Conservation (phyloP, 1,140 invertebrate genomes). For the Magallana angulata region DNA sequence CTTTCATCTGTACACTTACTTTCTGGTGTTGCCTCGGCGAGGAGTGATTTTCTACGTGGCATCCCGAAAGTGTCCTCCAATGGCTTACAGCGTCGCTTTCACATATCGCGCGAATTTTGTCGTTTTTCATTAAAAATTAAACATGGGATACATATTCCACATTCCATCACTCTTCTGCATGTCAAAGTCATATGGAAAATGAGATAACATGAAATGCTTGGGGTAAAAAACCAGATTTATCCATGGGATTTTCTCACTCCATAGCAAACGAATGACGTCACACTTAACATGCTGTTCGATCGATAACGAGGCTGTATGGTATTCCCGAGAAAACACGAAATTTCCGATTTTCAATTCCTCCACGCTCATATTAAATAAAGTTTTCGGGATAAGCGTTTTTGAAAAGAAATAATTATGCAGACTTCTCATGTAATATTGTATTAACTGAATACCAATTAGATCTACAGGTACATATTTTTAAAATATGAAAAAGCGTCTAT, state of each 20-base stretch:
- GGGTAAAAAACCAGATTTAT: not conserved
- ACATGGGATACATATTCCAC: not conserved
- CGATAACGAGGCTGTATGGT: slow-evolving; percentile 26
- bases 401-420: too few relatives aligned
- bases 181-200: not conserved
- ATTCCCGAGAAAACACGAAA: slow-evolving; percentile 11
- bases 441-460: too few relatives aligned
- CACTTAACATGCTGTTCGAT: not conserved
- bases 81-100: not conserved
- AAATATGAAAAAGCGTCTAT: too few relatives aligned
- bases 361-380: too few relatives aligned
- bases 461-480: too few relatives aligned
- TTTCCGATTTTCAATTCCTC: too few relatives aligned
- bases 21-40: not conserved
- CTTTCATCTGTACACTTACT: not conserved
- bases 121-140: not conserved
- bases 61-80: slow-evolving; percentile 42
- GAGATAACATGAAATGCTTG: not conserved
- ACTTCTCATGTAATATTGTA: too few relatives aligned
- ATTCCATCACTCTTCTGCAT: not conserved
- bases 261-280: slow-evolving; percentile 43
- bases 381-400: too few relatives aligned
- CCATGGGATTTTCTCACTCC: slow-evolving; percentile 45
- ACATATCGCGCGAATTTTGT: not conserved
- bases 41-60: slow-evolving; percentile 41